Evolutionary conservation across 2,888 invertebrate genomes (phyloP).

Genomic region (Pristionchus arcanus): DNA sequence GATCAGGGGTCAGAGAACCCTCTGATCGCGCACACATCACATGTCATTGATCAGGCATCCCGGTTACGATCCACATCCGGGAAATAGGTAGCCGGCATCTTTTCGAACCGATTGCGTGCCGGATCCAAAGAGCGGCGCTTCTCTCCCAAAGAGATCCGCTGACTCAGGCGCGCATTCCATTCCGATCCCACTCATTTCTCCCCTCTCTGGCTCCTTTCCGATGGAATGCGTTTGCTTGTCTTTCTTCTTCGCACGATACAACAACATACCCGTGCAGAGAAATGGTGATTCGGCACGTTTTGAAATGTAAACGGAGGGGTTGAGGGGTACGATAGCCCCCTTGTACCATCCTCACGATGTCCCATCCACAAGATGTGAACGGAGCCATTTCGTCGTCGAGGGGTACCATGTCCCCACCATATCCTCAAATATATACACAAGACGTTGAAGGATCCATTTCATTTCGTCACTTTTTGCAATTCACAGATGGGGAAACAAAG

Average conservation of each 20-base stretch:
- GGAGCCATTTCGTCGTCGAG: neutral
- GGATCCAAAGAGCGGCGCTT: neutral
- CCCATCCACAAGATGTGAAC: too few relatives aligned
- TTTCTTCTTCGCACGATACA: neutral
- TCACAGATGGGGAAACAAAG: neutral
- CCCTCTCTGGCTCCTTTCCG: neutral
- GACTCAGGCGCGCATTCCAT: slow-evolving; percentile 38
- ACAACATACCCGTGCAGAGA: slow-evolving; percentile 18
- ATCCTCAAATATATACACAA: too few relatives aligned
- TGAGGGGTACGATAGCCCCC: neutral
- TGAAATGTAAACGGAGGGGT: neutral
- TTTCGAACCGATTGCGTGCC: neutral
- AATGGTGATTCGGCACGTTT: neutral
- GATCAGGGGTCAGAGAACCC: neutral
- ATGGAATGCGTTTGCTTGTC: slow-evolving; percentile 17
- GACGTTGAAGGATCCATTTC: too few relatives aligned
- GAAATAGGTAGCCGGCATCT: neutral
- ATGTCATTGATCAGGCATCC: too few relatives aligned
- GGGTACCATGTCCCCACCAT: too few relatives aligned
- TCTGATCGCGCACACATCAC: neutral
- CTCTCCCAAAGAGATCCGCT: slow-evolving; percentile 6
- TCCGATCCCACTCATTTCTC: slow-evolving; percentile 25
- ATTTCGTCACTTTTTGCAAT: neutral
- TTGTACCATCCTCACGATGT: neutral
- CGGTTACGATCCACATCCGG: neutral